phyloP scores from a whole-genome alignment of 2,888 invertebrate species.

The Deilephila porcellus region DNA sequence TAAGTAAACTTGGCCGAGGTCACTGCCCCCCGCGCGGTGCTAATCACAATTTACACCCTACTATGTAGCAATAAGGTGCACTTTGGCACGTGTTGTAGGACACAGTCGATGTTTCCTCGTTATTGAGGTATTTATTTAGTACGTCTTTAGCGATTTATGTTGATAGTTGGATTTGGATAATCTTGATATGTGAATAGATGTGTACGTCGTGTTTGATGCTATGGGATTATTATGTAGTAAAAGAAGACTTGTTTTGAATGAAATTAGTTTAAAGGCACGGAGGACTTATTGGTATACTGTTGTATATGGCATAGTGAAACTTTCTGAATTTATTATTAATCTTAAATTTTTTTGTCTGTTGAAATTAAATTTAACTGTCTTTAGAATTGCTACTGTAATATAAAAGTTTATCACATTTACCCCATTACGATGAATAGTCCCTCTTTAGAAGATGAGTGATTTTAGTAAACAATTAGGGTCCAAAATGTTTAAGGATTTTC shows the following conservation, averaged over 20 bases:
- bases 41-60: slow-evolving; percentile 17
- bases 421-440: too few relatives aligned
- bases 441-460: too few relatives aligned
- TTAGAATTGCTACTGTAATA: too few relatives aligned
- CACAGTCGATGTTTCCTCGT: slow-evolving; percentile 33
- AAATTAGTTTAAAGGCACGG: not conserved
- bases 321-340: not conserved
- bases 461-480: too few relatives aligned
- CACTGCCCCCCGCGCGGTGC: slow-evolving; percentile 42
- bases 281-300: not conserved
- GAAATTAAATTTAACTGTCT: too few relatives aligned
- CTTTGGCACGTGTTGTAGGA: not conserved
- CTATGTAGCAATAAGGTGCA: not conserved
- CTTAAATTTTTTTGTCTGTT: too few relatives aligned
- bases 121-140: slow-evolving; percentile 37
- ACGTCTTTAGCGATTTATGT: slow-evolving; percentile 31
- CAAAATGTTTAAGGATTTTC: too few relatives aligned
- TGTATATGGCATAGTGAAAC: not conserved
- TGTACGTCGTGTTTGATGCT: slow-evolving; percentile 18
- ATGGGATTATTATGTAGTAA: slow-evolving; percentile 14
- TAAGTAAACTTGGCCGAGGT: slow-evolving; percentile 45
- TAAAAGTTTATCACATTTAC: too few relatives aligned
- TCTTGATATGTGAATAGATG: slow-evolving; percentile 27
- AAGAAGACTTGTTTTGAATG: not conserved
- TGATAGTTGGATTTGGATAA: slow-evolving; percentile 27